Percentiles rank a stretch among this genome's conserved stretches.
These are phyloP conservation scores for Tenebrio molitor DNA, from an alignment of 1,140 invertebrate genomes.

Conservation along the genomic window DNA sequence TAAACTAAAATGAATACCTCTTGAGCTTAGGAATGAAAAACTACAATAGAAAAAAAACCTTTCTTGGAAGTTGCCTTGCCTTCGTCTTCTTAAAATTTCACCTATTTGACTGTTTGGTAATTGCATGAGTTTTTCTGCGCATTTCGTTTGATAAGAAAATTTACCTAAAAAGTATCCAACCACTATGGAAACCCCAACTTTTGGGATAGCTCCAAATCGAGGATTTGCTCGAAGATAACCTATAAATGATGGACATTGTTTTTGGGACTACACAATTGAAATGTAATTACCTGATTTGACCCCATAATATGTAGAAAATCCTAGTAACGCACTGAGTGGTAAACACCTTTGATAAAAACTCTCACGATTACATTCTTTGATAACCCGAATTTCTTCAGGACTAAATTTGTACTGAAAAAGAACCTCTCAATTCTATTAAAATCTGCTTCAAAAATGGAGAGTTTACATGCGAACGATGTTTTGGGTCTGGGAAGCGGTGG, in stretches of 20 bases:
- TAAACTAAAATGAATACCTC: constrained; percentile 55
- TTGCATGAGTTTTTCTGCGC: constrained; percentile 82
- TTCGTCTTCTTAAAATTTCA: constrained; percentile 71
- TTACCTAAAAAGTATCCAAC: constrained; percentile 83
- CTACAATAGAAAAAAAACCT: constrained; percentile 55
- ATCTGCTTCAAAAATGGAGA: constrained; percentile 12
- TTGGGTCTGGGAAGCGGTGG: constrained; percentile 27
- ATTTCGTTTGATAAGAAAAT: constrained; percentile 80
- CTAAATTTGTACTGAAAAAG: constrained; percentile 72
- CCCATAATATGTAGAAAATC: constrained; percentile 72
- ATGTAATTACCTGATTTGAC: constrained; percentile 71
- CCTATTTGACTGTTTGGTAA: constrained; percentile 75
- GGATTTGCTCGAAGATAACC: constrained; percentile 71
- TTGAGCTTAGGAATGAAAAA: not conserved
- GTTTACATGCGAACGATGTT: constrained; percentile 21
- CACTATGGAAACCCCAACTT: constrained; percentile 74
- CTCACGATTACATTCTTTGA: constrained; percentile 80
- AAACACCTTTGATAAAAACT: constrained; percentile 79
- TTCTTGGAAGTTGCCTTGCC: constrained; percentile 65
- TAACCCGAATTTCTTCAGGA: constrained; percentile 74
- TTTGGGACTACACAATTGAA: constrained; percentile 43
- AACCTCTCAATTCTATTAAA: not conserved
- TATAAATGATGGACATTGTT: constrained; percentile 49
- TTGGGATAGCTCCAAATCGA: constrained; percentile 76
- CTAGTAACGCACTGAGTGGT: constrained; percentile 74